Evolutionary conservation across 1,140 invertebrate species (phyloP).

Genomic region (Drosophila punjabiensis): DNA sequence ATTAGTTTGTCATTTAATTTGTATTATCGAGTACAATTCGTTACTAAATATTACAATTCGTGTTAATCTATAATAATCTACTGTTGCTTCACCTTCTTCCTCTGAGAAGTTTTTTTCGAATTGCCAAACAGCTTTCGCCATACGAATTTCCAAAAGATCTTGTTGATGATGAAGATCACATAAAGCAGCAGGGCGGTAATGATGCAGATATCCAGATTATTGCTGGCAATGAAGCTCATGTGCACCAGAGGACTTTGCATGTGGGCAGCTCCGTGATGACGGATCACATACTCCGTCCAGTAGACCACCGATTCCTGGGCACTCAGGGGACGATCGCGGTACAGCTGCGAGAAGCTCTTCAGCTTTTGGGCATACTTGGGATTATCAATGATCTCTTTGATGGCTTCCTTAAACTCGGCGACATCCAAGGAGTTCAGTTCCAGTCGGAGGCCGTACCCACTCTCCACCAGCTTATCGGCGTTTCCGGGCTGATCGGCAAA

Average conservation of each 20-base stretch:
- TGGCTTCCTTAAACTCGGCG: constrained; percentile 62
- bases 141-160: constrained; percentile 54
- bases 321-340: constrained; percentile 75
- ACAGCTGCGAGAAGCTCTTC: constrained; percentile 67
- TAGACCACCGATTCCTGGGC: constrained; percentile 69
- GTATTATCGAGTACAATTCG: constrained; percentile 2
- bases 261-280: constrained; percentile 85
- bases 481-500: constrained; percentile 89
- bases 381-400: constrained; percentile 69
- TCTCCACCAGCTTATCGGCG: constrained; percentile 84
- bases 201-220: constrained; percentile 65
- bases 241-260: constrained; percentile 84
- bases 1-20: constrained; percentile 9
- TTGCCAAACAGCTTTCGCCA: constrained; percentile 51
- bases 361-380: constrained; percentile 65
- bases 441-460: constrained; percentile 86
- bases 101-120: constrained; percentile 45
- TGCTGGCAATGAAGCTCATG: constrained; percentile 60
- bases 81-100: constrained; percentile 66
- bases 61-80: constrained; percentile 19
- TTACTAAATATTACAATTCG: constrained; percentile 11
- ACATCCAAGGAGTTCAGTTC: constrained; percentile 80
- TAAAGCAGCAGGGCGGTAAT: constrained; percentile 38
- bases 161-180: constrained; percentile 40
- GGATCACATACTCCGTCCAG: constrained; percentile 84